These are phyloP conservation scores for Hystrix brachyura DNA, from an alignment of 2,113 vertebrate species.

Conservation along the genomic window DNA sequence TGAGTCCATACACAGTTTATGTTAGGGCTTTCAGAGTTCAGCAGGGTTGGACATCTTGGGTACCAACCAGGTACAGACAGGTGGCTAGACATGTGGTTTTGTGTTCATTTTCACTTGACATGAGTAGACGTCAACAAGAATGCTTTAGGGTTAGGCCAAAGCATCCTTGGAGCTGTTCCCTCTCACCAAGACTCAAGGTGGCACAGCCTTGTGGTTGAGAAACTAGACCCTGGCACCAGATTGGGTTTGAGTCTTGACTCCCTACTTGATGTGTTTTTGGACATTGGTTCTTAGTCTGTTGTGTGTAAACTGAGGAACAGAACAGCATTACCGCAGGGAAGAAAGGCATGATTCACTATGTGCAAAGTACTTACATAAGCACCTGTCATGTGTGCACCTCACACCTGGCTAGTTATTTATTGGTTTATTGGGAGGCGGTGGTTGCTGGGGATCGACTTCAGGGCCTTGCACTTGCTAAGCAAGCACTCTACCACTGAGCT, in stretches of 20 bases:
- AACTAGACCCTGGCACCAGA: neutral
- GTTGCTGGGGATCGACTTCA: too few relatives aligned
- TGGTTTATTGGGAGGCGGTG: neutral
- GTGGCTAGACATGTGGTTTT: neutral
- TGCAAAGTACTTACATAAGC: neutral
- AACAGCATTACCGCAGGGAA: neutral
- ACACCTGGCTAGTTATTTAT: neutral
- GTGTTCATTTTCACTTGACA: neutral
- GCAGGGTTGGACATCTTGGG: neutral
- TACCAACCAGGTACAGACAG: neutral
- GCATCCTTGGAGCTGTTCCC: neutral
- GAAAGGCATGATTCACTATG: neutral
- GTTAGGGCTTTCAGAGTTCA: neutral
- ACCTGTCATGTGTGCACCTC: fast-evolving
- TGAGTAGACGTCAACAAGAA: neutral
- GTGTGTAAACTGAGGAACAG: neutral
- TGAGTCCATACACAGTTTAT: neutral
- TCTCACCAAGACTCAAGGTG: neutral
- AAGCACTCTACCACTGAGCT: too few relatives aligned
- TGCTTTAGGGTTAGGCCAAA: neutral
- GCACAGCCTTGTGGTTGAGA: neutral
- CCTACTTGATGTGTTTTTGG: neutral
- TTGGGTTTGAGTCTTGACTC: neutral
- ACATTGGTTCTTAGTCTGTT: neutral
- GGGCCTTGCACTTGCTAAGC: neutral